These are phyloP conservation scores for Phyllostomus hastatus DNA, from an alignment of 2,113 vertebrate genomes.

Conservation along the genomic window DNA sequence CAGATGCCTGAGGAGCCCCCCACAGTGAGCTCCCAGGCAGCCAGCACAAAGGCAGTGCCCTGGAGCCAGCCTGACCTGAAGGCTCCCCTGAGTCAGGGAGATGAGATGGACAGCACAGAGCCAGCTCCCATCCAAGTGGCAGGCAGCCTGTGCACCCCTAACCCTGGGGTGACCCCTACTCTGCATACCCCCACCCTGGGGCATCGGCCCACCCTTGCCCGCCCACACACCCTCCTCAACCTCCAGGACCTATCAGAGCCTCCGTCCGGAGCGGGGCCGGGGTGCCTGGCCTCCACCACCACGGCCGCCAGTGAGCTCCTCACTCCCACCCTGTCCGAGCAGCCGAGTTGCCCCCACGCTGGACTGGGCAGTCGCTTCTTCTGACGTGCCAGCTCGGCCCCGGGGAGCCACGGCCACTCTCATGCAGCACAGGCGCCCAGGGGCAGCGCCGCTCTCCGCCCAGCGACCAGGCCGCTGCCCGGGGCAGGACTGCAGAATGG, in stretches of 20 bases:
- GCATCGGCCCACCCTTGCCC: no score
- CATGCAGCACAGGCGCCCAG: rapidly evolving
- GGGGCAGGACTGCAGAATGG: neutral
- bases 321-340: neutral
- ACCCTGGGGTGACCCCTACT: neutral
- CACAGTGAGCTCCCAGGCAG: neutral
- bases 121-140: neutral
- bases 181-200: neutral
- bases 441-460: neutral
- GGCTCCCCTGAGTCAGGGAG: neutral
- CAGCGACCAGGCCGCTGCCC: rapidly evolving
- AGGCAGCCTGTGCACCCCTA: neutral
- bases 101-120: rapidly evolving
- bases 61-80: neutral
- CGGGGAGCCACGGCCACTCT: neutral
- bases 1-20: neutral
- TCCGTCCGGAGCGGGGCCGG: neutral
- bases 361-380: neutral
- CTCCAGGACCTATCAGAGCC: neutral
- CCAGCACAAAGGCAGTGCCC: rapidly evolving
- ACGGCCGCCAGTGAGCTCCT: neutral
- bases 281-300: rapidly evolving
- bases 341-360: neutral
- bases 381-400: neutral
- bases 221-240: no score